Percentiles rank a stretch among this genome's conserved stretches.
phyloP scores from a whole-genome alignment of 1,140 invertebrate species.

The Coboldia fuscipes region DNA sequence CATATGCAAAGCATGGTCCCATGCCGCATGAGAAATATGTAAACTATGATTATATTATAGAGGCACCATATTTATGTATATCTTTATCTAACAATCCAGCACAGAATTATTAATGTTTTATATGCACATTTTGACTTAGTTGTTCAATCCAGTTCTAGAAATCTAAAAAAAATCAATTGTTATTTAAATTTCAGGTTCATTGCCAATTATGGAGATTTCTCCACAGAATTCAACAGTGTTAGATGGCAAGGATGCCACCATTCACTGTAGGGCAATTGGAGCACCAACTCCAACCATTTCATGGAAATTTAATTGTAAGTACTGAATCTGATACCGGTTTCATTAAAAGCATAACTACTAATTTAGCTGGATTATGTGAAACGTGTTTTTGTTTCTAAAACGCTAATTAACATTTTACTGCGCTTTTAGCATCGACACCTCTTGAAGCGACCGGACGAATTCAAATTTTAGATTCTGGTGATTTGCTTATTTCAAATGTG shows the following conservation, averaged over 20 bases:
- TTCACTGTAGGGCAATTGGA: slow-evolving; percentile 67
- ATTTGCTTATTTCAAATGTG: slow-evolving; percentile 69
- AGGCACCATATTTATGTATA: no score
- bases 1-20: no score
- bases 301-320: slow-evolving; percentile 74
- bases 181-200: slow-evolving; percentile 39
- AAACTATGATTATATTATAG: no score
- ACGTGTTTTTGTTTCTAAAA: no score
- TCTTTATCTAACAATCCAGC: no score
- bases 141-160: no score
- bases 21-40: no score
- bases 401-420: no score
- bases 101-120: background rate
- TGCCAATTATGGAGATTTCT: slow-evolving; percentile 56
- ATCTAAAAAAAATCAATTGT: background rate
- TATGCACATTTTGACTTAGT: background rate
- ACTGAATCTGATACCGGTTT: background rate
- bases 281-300: slow-evolving; percentile 78
- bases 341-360: background rate
- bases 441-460: slow-evolving; percentile 35
- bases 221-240: slow-evolving; percentile 74
- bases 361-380: no score
- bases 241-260: slow-evolving; percentile 76
- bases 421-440: slow-evolving; percentile 17
- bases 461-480: slow-evolving; percentile 65